Conservation (phyloP, 2,888 invertebrate species). For the Ganaspis brasiliensis region DNA sequence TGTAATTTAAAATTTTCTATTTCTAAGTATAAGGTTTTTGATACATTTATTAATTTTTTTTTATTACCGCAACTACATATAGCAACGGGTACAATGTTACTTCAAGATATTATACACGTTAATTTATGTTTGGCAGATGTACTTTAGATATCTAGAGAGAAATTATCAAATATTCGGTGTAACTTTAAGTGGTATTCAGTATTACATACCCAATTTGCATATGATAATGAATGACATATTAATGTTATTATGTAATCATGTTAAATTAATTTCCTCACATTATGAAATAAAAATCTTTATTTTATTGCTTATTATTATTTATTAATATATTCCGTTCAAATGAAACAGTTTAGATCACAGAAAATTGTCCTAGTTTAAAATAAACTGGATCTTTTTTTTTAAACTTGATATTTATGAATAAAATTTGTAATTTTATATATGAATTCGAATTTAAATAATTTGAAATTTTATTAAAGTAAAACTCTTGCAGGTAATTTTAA, state of each 20-base stretch:
- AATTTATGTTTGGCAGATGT: no score
- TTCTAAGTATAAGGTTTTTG: no score
- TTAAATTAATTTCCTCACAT: conserved; percentile 10
- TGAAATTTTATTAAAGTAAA: no score
- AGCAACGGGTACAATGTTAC: background rate
- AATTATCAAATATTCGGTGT: no score
- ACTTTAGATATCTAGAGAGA: no score
- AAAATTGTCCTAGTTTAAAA: background rate
- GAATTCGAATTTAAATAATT: no score
- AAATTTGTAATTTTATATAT: no score
- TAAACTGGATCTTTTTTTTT: background rate
- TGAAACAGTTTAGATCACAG: background rate
- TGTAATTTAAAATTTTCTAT: background rate
- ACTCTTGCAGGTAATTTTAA: no score
- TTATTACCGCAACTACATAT: background rate
- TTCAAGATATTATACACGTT: background rate
- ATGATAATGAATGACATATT: background rate
- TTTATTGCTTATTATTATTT: background rate
- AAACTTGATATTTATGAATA: no score
- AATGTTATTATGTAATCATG: background rate
- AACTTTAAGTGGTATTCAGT: no score
- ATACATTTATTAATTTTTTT: background rate
- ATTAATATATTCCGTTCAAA: background rate
- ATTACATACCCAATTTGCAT: background rate
- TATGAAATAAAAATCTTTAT: background rate